These are phyloP conservation scores for Dasysyrphus tricinctus DNA, from an alignment of 2,888 invertebrate genomes.

Conservation along the genomic window DNA sequence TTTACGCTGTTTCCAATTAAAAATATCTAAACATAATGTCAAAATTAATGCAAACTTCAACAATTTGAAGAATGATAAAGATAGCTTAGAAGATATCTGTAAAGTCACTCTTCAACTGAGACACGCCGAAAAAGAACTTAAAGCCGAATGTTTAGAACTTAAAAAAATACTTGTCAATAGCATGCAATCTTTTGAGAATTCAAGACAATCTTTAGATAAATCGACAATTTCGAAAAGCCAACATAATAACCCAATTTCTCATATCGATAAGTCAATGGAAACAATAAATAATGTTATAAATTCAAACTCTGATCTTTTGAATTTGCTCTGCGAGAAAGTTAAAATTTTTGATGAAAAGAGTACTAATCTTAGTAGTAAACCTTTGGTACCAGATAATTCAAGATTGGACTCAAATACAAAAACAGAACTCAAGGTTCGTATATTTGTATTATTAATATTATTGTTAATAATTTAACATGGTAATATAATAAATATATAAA, in stretches of 20 bases:
- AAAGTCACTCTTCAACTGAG: conserved; percentile 2
- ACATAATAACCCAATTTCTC: background rate
- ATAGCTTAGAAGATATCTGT: conserved; percentile 3
- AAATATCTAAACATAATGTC: conserved; percentile 27
- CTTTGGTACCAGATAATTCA: background rate
- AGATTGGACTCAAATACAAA: background rate
- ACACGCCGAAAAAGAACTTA: conserved; percentile 11
- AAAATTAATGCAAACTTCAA: conserved; percentile 27
- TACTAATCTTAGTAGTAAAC: background rate
- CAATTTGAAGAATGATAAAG: conserved; percentile 21
- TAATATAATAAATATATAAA: background rate
- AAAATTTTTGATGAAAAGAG: background rate
- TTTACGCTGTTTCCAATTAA: conserved; percentile 37
- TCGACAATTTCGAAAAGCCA: background rate
- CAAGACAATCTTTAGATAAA: background rate
- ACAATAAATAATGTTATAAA: conserved; percentile 26
- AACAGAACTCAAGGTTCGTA: conserved; percentile 24
- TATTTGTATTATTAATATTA: background rate
- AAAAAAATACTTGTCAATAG: conserved; percentile 33
- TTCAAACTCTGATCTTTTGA: conserved; percentile 6
- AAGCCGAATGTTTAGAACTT: conserved; percentile 32
- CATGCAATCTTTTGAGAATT: conserved; percentile 24
- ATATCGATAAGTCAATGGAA: conserved; percentile 30
- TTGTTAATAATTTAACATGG: background rate
- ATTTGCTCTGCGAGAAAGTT: conserved; percentile 11